Evolutionary conservation across 2,888 invertebrate genomes (phyloP).

Genomic region (Plutella xylostella): DNA sequence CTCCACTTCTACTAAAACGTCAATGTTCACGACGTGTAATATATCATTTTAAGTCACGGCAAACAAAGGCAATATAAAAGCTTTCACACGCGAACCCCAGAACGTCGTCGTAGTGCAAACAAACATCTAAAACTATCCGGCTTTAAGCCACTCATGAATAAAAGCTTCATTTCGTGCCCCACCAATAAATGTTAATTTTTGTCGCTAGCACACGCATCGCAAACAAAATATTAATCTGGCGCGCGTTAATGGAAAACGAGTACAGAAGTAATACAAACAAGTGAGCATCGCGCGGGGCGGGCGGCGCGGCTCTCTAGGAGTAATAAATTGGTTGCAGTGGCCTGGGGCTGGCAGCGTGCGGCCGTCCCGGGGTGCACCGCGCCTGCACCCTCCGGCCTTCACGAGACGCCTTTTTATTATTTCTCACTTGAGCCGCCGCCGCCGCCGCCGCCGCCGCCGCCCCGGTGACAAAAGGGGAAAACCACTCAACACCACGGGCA

Average conservation of each 20-base stretch:
- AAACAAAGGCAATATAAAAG: slow-evolving; percentile 61
- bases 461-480: slow-evolving; percentile 44
- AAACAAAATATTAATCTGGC: slow-evolving; percentile 66
- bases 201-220: slow-evolving; percentile 60
- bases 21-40: slow-evolving; percentile 61
- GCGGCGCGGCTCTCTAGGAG: slow-evolving; percentile 30
- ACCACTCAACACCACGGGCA: slow-evolving; percentile 34
- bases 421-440: slow-evolving; percentile 38
- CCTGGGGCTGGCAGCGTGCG: slow-evolving; percentile 12
- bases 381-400: no score
- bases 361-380: slow-evolving; percentile 29
- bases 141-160: slow-evolving; percentile 66
- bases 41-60: slow-evolving; percentile 65
- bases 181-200: slow-evolving; percentile 68
- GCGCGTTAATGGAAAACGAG: slow-evolving; percentile 66
- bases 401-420: slow-evolving; percentile 49
- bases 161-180: slow-evolving; percentile 62
- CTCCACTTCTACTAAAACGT: slow-evolving; percentile 49
- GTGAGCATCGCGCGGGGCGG: slow-evolving; percentile 34
- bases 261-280: slow-evolving; percentile 59
- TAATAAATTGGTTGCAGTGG: slow-evolving; percentile 41
- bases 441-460: no score
- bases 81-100: slow-evolving; percentile 64
- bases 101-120: slow-evolving; percentile 47
- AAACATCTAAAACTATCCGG: slow-evolving; percentile 61